Evolutionary conservation across 2,113 vertebrate genomes (phyloP), one percentile per base, ranked within the genome.

Genomic region (Hippocampus guttulatus): DNA sequence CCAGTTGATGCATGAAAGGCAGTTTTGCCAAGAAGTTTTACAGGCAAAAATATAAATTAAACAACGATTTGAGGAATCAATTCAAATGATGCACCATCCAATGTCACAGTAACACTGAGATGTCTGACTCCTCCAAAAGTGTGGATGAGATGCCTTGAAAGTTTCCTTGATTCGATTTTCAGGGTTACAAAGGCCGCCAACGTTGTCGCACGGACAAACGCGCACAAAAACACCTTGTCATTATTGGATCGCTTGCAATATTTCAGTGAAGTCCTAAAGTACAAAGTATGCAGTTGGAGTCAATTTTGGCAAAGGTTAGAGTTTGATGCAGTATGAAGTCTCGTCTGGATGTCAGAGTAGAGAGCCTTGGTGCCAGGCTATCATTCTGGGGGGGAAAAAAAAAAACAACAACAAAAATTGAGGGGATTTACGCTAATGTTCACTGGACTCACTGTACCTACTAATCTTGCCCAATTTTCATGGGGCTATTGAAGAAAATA

Each of bases 1-100:
- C 41, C 83, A 84, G 81, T 79, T 62, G 79, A 47, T 54, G 66
- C 21, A 64, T 71, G 70, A 76, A 67, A 60, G 74, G 72, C 63
- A 74, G 65, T 20, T 15, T 18, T 40, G 20, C 20, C 7, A n/a
- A 40, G 2, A 14, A 1, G 75, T 74, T 52, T 77, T 14, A 20
- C 38, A 71, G 87, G 85, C 85, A 74, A 89, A 84, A 90, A 88
- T 88, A 80, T 55, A 77, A 85, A 89, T 85, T 86, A 76, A 87
- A 82, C 70, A 86, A 55, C 68, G 83, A 82, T 84, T 55, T 55
- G 52, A 23, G n/a, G 8, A 21, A 55, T 55, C n/a, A 51, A 20
- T 51, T 51, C 1, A 20, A 20, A 51, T 51, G 47, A 20, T 51
- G 47, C 12, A 51, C 15, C 45, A 38, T 38, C 33, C 33, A 38